These are phyloP conservation scores for Carapus acus DNA, from an alignment of 2,797 vertebrate species.

Conservation along the genomic window DNA sequence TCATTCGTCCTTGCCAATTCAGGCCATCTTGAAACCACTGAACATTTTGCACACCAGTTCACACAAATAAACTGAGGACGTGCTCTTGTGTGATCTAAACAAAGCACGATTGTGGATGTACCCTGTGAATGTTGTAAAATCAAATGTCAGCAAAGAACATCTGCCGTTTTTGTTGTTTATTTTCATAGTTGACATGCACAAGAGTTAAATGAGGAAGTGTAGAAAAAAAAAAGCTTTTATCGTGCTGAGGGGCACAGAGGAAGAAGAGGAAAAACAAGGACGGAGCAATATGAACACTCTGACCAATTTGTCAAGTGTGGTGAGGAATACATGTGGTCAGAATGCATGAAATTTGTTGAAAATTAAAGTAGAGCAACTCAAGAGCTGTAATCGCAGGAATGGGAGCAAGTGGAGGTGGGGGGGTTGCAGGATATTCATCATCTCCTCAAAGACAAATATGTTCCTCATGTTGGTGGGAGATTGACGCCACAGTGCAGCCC, in stretches of 20 bases:
- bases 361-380: not conserved
- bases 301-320: not conserved
- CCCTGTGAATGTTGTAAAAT: too few species aligned
- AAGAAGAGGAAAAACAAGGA: not conserved
- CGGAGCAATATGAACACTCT: not conserved
- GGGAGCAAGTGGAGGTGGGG: not conserved
- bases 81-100: slow-evolving; percentile 18
- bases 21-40: slow-evolving; percentile 28
- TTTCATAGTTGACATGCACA: too few species aligned
- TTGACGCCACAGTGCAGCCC: slow-evolving; percentile 3
- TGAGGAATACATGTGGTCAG: not conserved
- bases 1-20: slow-evolving; percentile 13
- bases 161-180: too few species aligned
- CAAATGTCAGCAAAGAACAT: too few species aligned
- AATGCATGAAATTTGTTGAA: not conserved
- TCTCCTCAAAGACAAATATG: slow-evolving; percentile 7
- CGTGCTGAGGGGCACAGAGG: not conserved
- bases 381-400: not conserved
- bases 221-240: not conserved
- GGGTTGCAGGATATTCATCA: not conserved
- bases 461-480: slow-evolving; percentile 23
- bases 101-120: slow-evolving; percentile 20
- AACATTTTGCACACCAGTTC: slow-evolving; percentile 24
- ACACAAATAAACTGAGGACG: too few species aligned
- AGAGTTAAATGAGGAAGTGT: not conserved